Base-by-base conservation (phyloP, 2,797 vertebrate species). In the Micromesistius poutassou region DNA sequence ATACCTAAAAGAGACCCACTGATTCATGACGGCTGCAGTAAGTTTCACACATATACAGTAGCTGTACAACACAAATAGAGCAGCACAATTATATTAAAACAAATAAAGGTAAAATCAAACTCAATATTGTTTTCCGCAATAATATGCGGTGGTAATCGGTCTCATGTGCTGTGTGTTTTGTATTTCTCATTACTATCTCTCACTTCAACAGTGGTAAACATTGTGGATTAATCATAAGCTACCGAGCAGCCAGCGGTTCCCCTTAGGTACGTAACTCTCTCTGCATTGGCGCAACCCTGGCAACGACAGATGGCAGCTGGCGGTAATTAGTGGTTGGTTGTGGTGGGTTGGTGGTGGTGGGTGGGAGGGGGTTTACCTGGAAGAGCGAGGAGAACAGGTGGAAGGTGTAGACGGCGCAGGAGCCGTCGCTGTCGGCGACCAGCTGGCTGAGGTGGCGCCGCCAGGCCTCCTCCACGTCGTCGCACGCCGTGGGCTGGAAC, bases 381-480 rank as follows among this genome's bases (percentile, higher is more conserved):
- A 99, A 99, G 83, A 99, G 89, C 79, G 97, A 96, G 70, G 96
- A 97, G 91, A 98, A 98, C 83, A 98, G 96, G 7, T 98, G 97
- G 90, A 97, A 98, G 0, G 97, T 98, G 88, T 98, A 97, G 84
- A 99, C 96, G 0, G 96, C 97, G 72, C 96, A 98, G 83, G 96
- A 99, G 4, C 97, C 98, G 7, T 99, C 97, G 0, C 96, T 94
- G 90, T 99, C 98, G 0, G 96, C 91, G 94, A 98, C 97, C 42
- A 99, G 96, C 89, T 98, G 98, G 93, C 95, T 97, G 89, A 99
- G 94, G 80, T 99, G 98, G 81, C 93, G 96, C 14, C 95, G 94
- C 98, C 98, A 99, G 71, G 98, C 97, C 87, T 98, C 98, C 82
- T 99, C 98, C 0, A 96, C 96, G 13, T 98, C 96, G 0, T 98